Evolutionary conservation across 2,113 vertebrate genomes (phyloP), one percentile per base, ranked within the genome.

Genomic region (Atherinomorus stipes): DNA sequence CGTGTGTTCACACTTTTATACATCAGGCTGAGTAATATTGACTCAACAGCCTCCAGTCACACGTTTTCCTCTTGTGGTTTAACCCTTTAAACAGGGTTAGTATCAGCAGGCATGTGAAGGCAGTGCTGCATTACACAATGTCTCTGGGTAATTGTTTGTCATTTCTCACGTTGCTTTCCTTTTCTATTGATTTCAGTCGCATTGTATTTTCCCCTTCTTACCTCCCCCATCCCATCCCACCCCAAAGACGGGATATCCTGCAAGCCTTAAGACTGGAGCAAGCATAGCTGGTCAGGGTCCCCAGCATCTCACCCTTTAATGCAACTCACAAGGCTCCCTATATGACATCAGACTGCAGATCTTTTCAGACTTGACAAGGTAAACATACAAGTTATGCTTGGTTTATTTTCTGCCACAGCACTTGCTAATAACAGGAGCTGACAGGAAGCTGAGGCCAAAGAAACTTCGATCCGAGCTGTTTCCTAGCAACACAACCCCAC

Each of bases 241-340:
- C 69, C 64, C 40, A 71, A 78, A 85, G 76, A 83, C 79, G 87
- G 90, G 90, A 91, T 87, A 80, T 92, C 90, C 88, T 88, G 80
- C 72, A 73, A 49, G 42, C 1, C 7, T 60, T 56, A 73, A 26
- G 44, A 54, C 59, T 64, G 47, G 57, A 26, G 67, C 71, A 80
- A 80, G 81, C 72, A 64, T 82, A 88, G 85, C 74, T 88, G 88
- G 61, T 18, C 42, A 18, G 74, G 54, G 49, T 76, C 72, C 66
- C 70, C 52, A 77, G 63, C 47, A 72, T 51, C 74, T 45, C 42
- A 18, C 10, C 2, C 18, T 34, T 7, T 58, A 50, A 31, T 21
- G 23, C 61, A 60, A 63, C 38, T 44, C 23, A 40, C 44, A 51
- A 38, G 18, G 45, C 19, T n/a, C 37, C 37, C 21, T 45, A 6